These are phyloP conservation scores for Sus cebifrons DNA, from an alignment of 2,797 vertebrate genomes.

Conservation along the genomic window DNA sequence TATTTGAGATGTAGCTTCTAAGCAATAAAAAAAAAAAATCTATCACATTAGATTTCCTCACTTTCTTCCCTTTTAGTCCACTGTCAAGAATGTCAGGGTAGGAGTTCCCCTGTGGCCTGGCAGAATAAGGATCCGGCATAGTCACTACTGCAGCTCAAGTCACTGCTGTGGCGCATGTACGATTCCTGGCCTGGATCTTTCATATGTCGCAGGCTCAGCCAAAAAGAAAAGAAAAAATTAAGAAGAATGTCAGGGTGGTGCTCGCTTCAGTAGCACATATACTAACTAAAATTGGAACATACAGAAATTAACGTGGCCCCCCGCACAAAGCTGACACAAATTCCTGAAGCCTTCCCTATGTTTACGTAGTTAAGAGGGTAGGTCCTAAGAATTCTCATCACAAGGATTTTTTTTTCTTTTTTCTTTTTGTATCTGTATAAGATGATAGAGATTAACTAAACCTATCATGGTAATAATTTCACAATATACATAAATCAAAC, in stretches of 20 bases:
- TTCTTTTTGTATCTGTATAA: not conserved
- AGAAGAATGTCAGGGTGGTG: no score
- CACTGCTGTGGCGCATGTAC: no score
- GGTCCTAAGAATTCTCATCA: not conserved
- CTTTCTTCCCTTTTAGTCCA: not conserved
- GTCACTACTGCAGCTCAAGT: no score
- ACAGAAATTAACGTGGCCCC: not conserved
- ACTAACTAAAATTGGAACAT: not conserved
- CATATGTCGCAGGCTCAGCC: no score
- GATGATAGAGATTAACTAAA: not conserved
- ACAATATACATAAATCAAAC: conserved; percentile 5
- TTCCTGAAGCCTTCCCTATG: not conserved
- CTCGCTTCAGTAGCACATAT: not conserved
- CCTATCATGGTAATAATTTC: not conserved
- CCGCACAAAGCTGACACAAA: not conserved
- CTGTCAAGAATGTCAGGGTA: not conserved
- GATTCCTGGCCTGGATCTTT: no score
- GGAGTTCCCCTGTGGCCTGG: no score
- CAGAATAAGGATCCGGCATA: no score
- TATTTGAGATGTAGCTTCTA: not conserved
- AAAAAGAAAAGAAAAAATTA: no score
- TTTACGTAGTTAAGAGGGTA: not conserved
- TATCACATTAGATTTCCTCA: not conserved
- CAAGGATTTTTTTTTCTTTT: not conserved
- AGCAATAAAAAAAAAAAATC: not conserved